A percentile compares a stretch with the other conserved stretches of the same genome.
Conservation (phyloP, 2,113 vertebrate species). For the Pelmatolapia mariae region DNA sequence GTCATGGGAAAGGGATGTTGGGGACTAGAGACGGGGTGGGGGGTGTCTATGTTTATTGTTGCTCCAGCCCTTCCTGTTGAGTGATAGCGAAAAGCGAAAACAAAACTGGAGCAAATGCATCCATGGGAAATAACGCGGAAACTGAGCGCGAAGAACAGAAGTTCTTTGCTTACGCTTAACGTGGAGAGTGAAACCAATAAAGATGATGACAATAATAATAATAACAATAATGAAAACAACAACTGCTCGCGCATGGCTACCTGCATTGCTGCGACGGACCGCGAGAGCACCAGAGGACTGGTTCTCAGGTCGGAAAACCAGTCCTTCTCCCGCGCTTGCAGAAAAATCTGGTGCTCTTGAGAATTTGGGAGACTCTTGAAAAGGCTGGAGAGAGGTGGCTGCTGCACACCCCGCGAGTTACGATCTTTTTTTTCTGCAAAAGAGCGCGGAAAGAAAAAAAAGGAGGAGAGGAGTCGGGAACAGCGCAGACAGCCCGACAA, state of each 20-base stretch:
- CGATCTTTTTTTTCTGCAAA: not conserved
- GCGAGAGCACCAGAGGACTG: not conserved
- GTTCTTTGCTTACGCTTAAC: not conserved
- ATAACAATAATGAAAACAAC: not conserved
- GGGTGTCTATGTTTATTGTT: conserved; percentile 42
- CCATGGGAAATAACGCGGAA: not conserved
- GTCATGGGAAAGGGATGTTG: not conserved
- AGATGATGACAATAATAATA: not conserved
- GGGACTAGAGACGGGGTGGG: not conserved
- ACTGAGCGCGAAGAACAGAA: conserved; percentile 7
- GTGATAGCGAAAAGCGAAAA: conserved; percentile 42
- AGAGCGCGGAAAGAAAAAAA: not conserved
- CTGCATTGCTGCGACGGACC: conserved; percentile 33
- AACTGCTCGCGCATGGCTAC: not conserved
- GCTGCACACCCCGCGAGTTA: conserved; percentile 16
- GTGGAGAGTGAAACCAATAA: not conserved
- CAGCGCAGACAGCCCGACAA: not conserved
- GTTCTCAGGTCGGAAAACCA: not conserved
- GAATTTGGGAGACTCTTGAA: not conserved
- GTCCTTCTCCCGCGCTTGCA: not conserved
- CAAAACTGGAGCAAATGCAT: conserved; percentile 35
- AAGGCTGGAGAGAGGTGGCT: not conserved
- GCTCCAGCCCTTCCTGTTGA: conserved; percentile 31
- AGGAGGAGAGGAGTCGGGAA: not conserved
- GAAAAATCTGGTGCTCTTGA: not conserved